Percentiles rank a stretch among this genome's conserved stretches.
These are phyloP conservation scores for Dipodomys stephensi DNA, from an alignment of 2,113 vertebrate species.

Conservation along the genomic window DNA sequence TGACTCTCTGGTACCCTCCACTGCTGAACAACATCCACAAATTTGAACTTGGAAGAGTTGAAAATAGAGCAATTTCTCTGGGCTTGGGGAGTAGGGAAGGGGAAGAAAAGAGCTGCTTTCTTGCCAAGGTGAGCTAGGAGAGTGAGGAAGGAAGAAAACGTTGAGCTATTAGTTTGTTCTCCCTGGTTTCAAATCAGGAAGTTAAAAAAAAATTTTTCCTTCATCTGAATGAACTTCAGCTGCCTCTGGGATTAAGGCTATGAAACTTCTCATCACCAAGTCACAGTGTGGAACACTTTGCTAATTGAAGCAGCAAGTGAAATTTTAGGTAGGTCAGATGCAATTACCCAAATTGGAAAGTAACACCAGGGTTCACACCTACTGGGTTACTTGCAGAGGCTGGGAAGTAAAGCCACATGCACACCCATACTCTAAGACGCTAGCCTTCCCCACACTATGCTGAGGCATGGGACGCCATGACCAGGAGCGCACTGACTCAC, in stretches of 20 bases:
- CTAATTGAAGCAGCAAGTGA: constrained; percentile 65
- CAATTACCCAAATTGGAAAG: constrained; percentile 66
- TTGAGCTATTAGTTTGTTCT: neutral
- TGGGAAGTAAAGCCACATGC: neutral
- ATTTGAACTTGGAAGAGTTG: neutral
- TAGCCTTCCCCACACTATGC: neutral
- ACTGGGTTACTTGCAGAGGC: neutral
- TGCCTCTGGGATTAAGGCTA: constrained; percentile 8
- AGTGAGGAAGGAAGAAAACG: neutral
- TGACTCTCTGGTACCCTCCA: neutral
- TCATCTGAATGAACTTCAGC: constrained; percentile 36
- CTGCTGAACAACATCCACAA: neutral
- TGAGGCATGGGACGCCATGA: neutral
- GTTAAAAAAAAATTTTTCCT: neutral
- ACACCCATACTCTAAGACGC: neutral
- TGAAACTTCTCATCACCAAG: constrained; percentile 15
- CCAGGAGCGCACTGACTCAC: constrained; percentile 25
- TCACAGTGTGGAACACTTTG: constrained; percentile 4
- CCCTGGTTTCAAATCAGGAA: neutral
- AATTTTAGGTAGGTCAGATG: constrained; percentile 72
- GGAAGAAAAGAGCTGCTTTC: constrained; percentile 26
- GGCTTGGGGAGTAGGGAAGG: neutral
- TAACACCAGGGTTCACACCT: constrained; percentile 58
- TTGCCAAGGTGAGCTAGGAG: neutral
- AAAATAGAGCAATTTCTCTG: neutral